These are phyloP conservation scores for Ichneumoninae sp. DNA, from an alignment of 2,888 invertebrate species.

Conservation along the genomic window DNA sequence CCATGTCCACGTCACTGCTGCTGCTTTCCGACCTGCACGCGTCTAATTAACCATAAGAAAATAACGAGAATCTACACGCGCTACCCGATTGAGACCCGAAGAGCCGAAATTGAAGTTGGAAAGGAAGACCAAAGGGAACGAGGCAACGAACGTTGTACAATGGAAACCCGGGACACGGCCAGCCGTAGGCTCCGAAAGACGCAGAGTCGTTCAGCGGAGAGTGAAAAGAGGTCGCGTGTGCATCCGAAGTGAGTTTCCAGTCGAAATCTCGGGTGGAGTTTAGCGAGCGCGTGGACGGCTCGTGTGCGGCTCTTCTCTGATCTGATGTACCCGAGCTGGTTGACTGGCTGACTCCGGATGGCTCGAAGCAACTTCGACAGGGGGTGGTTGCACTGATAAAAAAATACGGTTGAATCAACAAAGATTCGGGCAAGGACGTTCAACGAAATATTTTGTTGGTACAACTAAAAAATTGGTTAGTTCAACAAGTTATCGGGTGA, in stretches of 20 bases:
- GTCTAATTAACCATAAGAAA: constrained; percentile 83
- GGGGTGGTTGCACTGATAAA: constrained; percentile 15
- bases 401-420: too few species aligned
- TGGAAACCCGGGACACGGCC: neutral
- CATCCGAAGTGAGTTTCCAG: constrained; percentile 19
- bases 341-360: constrained; percentile 33
- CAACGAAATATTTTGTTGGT: too few species aligned
- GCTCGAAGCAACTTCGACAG: constrained; percentile 64
- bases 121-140: constrained; percentile 16
- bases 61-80: constrained; percentile 80
- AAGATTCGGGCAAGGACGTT: too few species aligned
- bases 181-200: constrained; percentile 43
- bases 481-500: too few species aligned
- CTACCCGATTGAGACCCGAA: constrained; percentile 38
- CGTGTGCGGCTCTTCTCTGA: neutral
- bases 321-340: neutral
- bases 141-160: constrained; percentile 43
- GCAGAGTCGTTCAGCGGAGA: neutral
- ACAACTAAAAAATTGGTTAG: too few species aligned
- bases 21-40: constrained; percentile 39
- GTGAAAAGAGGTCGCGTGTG: constrained; percentile 9
- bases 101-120: neutral
- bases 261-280: neutral
- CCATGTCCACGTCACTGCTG: constrained; percentile 40
- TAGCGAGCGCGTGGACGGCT: neutral